Evolutionary conservation across 2,888 invertebrate genomes (phyloP), one percentile per base, ranked within the genome.

Genomic region (Magallana nippona): DNA sequence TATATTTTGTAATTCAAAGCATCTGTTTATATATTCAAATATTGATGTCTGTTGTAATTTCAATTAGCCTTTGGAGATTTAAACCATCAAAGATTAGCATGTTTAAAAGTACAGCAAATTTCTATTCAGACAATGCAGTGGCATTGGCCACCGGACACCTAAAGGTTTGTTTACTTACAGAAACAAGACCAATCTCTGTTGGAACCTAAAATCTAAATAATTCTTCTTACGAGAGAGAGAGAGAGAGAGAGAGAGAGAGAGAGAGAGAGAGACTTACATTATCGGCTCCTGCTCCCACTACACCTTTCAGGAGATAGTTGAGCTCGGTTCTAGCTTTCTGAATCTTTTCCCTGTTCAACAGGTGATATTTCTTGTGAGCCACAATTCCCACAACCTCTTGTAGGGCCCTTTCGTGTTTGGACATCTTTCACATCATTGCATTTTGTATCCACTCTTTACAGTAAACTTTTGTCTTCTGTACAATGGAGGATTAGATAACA

Each of bases 281-380:
- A 56, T 82, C 82, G 11, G 71, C 44, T 15, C 56, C 15, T 2
- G 82, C 82, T 19, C 82, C 82, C 1, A 71, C 56, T 2, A 82
- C 82, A 15, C 55, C 71, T 27, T 55, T 71, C 27, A 82, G n/a
- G 5, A 82, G 27, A 11, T 77, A 22, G 17, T 58, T 56, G 8
- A 82, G 71, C n/a, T 82, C 82, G 1, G 55, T 17, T 55, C 55
- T 82, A 15, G 82, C 82, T 10, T 71, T 55, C n/a, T 55, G 55
- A 55, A 82, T 27, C 13, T 19, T 71, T n/a, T 82, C 82, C 55
- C 27, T 55, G 32, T 19, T 82, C 2, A 82, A 56, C 55, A 58
- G 58, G 56, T 82, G 55, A 17, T 71, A 71, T 15, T 55, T 58
- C 15, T 63, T 22, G n/a, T 82, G 63, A 19, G 71, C 44, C 22